Evolutionary conservation across 2,888 invertebrate species (phyloP).

Genomic region (Autographa gamma): DNA sequence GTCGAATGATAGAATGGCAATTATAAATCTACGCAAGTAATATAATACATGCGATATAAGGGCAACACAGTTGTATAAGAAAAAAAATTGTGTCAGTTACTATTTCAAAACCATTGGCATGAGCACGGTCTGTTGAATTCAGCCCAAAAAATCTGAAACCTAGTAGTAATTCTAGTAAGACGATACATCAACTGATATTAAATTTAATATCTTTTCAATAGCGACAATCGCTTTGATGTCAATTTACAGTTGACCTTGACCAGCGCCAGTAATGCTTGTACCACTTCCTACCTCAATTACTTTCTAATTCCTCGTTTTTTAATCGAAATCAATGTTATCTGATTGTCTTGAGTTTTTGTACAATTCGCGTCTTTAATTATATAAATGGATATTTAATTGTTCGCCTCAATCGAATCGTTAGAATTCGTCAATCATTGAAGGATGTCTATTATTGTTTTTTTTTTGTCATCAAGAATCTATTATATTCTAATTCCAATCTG

Average conservation of each 20-base stretch:
- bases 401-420: not conserved
- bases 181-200: slow-evolving; percentile 26
- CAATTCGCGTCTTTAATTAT: not conserved
- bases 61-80: too few relatives aligned
- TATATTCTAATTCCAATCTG: not conserved
- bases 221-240: slow-evolving; percentile 37
- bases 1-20: too few relatives aligned
- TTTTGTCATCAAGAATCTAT: not conserved
- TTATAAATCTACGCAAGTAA: too few relatives aligned
- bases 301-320: slow-evolving; percentile 56
- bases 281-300: slow-evolving; percentile 60
- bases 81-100: too few relatives aligned
- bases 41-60: too few relatives aligned
- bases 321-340: not conserved
- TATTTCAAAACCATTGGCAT: not conserved
- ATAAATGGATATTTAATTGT: not conserved
- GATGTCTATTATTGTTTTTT: not conserved
- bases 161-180: slow-evolving; percentile 30
- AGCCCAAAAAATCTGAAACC: not conserved
- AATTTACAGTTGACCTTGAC: slow-evolving; percentile 61
- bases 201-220: slow-evolving; percentile 25
- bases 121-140: not conserved
- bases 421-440: not conserved
- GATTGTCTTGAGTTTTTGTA: slow-evolving; percentile 20
- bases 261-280: slow-evolving; percentile 47